Base-by-base conservation (phyloP, 2,113 vertebrate species). In the Morone chrysops region DNA sequence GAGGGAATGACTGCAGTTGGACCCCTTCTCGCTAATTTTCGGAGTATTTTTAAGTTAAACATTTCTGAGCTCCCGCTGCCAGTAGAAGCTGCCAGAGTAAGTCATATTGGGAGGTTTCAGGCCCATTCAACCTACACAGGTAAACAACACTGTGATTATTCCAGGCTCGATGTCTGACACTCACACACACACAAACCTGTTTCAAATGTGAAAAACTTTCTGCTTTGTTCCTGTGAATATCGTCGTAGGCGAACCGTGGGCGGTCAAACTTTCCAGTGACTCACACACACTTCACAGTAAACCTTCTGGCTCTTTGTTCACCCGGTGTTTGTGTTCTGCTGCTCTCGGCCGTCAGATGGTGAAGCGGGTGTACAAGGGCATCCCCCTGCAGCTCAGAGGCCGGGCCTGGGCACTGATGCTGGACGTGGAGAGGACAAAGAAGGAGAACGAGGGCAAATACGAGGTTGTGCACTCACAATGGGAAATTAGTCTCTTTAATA, bases 301-400 rank as follows among this genome's bases (percentile, higher is more conserved):
- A 51, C 69, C 61, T 14, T n/a, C 69, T 62, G 63, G 45, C 6
- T 6, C n/a, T 70, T 53, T 54, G 10, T 62, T 72, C 66, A n/a
- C 12, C 0, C 41, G 0, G 14, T 69, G 68, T 81, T 67, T 54
- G 2, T 50, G 2, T 9, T 45, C 41, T 14, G 22, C 40, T 0
- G 11, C 48, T 73, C 48, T 36, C 22, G 63, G 36, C 59, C 17
- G 43, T 65, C 94, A 98, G 97, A 97, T 98, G 97, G 95, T 94
- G 74, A 96, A 96, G 18, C 94, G 97, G 8, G 96, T 97, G 40
- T 98, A 97, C 78, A 98, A 98, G 88, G 97, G 97, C 53, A 95
- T 98, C 57, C 97, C 97, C 0, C 93, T 97, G 53, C 97, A 97
- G 94, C 96, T 98, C 41, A 84, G 97, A 53, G 97, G 97, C 22